These are phyloP conservation scores for Nannobrachium achirus DNA, from an alignment of 2,113 vertebrate species.

Conservation along the genomic window DNA sequence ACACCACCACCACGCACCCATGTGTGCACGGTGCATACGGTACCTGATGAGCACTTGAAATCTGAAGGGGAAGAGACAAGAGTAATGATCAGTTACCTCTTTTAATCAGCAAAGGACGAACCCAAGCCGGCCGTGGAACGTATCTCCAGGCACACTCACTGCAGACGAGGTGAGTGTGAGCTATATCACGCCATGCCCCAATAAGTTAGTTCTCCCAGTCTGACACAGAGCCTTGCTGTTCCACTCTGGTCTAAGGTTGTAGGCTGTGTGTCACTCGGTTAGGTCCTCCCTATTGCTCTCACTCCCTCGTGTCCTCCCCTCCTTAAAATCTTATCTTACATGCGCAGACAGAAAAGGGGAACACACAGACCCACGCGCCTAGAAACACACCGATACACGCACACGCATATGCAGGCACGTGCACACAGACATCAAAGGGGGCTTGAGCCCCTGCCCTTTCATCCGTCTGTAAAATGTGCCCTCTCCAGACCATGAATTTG, in stretches of 20 bases:
- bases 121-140: constrained; percentile 2
- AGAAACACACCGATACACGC: neutral
- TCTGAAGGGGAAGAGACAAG: constrained; percentile 8
- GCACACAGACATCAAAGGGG: neutral
- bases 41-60: neutral
- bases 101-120: neutral
- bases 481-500: too few relatives aligned
- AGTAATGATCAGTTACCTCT: neutral
- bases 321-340: neutral
- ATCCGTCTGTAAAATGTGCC: too few relatives aligned
- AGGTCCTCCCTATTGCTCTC: constrained; percentile 15
- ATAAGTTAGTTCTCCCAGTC: constrained; percentile 7
- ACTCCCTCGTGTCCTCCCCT: constrained; percentile 39
- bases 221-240: constrained; percentile 15
- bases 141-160: constrained; percentile 3
- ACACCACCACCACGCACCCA: constrained; percentile 2
- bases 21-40: neutral
- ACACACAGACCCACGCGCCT: too few relatives aligned
- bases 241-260: neutral
- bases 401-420: neutral
- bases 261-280: constrained; percentile 40
- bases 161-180: constrained; percentile 13
- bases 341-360: too few relatives aligned
- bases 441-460: constrained; percentile 16
- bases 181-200: constrained; percentile 8